Conservation (phyloP, 2,113 vertebrate species). For the Acanthisitta chloris region DNA sequence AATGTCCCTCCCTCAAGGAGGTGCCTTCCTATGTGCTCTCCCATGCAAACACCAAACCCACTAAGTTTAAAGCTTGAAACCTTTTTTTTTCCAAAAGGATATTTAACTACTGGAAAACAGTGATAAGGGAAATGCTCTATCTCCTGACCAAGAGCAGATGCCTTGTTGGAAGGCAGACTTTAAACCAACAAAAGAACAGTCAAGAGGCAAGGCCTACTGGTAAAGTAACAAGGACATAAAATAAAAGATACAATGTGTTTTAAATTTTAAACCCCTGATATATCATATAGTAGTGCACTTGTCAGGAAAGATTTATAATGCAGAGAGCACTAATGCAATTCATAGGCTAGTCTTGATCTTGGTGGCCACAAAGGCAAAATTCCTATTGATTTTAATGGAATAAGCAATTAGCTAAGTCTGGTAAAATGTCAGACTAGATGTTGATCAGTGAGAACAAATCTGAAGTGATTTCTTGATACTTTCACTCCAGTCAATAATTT, state of each 20-base stretch:
- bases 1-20: not conserved
- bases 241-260: not conserved
- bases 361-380: not conserved
- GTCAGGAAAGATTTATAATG: not conserved
- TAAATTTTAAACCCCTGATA: not conserved
- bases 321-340: not conserved
- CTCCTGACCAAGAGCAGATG: not conserved
- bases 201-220: not conserved
- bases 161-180: not conserved
- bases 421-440: not conserved
- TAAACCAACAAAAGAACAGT: not conserved
- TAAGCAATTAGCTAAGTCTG: not conserved
- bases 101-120: not conserved
- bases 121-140: not conserved
- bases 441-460: not conserved
- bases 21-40: not conserved
- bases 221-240: not conserved
- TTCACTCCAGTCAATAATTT: not conserved
- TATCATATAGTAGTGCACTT: not conserved
- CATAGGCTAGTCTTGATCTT: not conserved
- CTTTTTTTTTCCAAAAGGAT: not conserved
- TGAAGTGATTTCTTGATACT: constrained; percentile 14
- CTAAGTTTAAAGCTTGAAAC: not conserved
- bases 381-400: not conserved
- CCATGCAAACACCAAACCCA: fast-evolving